A percentile compares a stretch with the other conserved stretches of the same genome.
Conservation (phyloP, 1,140 invertebrate species). For the Periplaneta americana region DNA sequence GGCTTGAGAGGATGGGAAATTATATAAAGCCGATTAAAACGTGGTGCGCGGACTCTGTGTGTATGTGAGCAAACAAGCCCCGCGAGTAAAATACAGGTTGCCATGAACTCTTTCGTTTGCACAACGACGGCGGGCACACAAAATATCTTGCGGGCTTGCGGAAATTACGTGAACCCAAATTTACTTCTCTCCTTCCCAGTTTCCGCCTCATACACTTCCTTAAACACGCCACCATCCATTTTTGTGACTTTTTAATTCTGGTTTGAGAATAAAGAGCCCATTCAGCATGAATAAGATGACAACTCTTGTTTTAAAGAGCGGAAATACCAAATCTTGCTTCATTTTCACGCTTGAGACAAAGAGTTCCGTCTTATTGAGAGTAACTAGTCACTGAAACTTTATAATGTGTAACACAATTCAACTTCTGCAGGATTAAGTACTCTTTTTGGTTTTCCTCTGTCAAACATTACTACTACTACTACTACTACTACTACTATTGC, state of each 20-base stretch:
- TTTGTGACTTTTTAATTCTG: not conserved
- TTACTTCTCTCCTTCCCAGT: not conserved
- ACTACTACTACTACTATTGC: no score
- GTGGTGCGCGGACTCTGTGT: no score
- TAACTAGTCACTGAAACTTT: no score
- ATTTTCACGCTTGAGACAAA: no score
- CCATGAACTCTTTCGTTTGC: not conserved
- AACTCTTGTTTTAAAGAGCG: no score
- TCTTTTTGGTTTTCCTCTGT: no score
- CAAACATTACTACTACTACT: no score
- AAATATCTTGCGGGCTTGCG: not conserved
- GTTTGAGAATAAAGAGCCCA: not conserved
- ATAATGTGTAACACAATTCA: no score
- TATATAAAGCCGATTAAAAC: not conserved
- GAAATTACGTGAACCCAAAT: not conserved
- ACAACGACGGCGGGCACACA: not conserved
- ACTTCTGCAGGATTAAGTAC: no score
- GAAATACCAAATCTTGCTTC: no score
- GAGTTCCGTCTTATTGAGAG: no score
- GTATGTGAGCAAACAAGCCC: not conserved
- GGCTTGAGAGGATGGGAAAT: not conserved
- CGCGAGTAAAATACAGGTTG: not conserved
- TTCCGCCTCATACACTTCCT: not conserved
- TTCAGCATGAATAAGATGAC: not conserved
- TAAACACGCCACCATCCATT: not conserved